Conservation (phyloP, 2,888 invertebrate genomes). For the Antheraea yamamai region DNA sequence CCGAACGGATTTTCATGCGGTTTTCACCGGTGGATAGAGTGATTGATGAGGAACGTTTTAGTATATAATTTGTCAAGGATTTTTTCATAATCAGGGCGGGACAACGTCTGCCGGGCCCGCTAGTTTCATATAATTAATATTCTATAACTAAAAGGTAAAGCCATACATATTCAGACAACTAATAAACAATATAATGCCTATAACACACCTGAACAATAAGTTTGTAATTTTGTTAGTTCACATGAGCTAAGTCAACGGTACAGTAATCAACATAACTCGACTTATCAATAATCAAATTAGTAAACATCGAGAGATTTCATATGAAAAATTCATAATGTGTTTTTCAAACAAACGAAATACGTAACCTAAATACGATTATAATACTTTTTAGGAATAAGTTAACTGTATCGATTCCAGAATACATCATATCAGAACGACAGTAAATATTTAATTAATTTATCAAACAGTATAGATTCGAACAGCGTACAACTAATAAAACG, state of each 20-base stretch:
- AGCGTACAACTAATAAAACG: slow-evolving; percentile 46
- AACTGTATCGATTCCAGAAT: slow-evolving; percentile 29
- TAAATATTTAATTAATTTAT: slow-evolving; percentile 40
- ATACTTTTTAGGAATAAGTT: slow-evolving; percentile 24
- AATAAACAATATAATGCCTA: too few species aligned
- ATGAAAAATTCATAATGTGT: slow-evolving; percentile 5
- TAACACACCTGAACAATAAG: background rate
- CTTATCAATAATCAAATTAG: background rate
- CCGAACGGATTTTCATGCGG: too few species aligned
- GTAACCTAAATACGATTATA: slow-evolving; percentile 13
- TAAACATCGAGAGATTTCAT: background rate
- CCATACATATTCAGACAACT: too few species aligned
- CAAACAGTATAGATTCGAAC: slow-evolving; percentile 41
- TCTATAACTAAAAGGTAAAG: too few species aligned
- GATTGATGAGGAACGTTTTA: too few species aligned
- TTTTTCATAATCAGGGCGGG: too few species aligned
- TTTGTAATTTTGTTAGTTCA: background rate
- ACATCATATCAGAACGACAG: slow-evolving; percentile 27
- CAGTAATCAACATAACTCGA: background rate
- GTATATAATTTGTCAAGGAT: too few species aligned
- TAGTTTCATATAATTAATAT: too few species aligned
- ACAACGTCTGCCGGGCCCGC: too few species aligned
- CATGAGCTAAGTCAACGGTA: background rate
- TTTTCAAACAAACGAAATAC: background rate
- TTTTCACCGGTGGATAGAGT: too few species aligned